Evolutionary conservation across 2,113 vertebrate species (phyloP).

Genomic region (Okapia johnstoni): DNA sequence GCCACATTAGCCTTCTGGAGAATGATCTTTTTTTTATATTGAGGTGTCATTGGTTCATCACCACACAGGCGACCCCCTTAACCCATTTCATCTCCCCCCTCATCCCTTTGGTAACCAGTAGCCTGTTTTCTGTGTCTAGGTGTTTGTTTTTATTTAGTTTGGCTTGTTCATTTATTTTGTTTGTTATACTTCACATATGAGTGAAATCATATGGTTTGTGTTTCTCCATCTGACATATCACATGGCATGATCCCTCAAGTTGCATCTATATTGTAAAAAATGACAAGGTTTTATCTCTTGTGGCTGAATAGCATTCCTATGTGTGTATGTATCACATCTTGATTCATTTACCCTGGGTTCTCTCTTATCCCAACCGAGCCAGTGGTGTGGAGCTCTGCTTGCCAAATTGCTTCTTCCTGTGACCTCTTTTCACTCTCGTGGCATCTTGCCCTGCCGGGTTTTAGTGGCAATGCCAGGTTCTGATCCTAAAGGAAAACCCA

Average conservation of each 20-base stretch:
- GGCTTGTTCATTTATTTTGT: not conserved
- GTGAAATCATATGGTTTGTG: not conserved
- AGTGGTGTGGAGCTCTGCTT: not conserved
- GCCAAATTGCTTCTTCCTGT: not conserved
- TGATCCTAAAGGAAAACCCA: not conserved
- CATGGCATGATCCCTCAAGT: not conserved
- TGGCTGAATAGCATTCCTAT: not conserved
- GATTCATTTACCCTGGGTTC: not conserved
- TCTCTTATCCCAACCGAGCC: not conserved
- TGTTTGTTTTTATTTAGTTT: not conserved
- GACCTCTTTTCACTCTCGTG: not conserved
- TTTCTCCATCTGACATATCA: not conserved
- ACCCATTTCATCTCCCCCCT: not conserved
- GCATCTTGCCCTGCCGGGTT: not conserved
- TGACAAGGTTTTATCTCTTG: not conserved
- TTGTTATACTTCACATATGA: not conserved
- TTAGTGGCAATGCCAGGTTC: not conserved
- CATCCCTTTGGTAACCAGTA: not conserved
- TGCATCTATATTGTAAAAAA: not conserved
- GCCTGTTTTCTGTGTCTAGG: not conserved
- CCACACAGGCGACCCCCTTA: not conserved
- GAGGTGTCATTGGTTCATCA: not conserved
- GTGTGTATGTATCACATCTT: not conserved
- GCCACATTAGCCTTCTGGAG: not conserved
- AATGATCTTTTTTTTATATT: not conserved